These are phyloP conservation scores for Diacarnus erythraeanus DNA, from an alignment of 37 sponge, comb jelly and placozoan species.

Conservation along the genomic window DNA sequence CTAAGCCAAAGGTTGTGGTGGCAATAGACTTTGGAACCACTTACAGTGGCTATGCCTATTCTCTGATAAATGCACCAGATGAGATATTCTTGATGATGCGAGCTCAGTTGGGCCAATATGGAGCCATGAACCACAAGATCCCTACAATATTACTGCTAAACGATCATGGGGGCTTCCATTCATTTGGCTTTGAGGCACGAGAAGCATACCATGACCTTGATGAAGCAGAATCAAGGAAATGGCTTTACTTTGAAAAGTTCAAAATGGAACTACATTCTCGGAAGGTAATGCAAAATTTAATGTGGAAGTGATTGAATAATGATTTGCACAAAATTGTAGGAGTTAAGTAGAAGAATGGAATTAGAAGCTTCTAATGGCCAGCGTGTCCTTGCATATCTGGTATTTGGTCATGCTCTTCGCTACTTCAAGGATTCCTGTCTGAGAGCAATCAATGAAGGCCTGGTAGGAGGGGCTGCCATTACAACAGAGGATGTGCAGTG, in stretches of 20 bases:
- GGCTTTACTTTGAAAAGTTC: conserved; percentile 78
- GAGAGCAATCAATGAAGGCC: conserved; percentile 45
- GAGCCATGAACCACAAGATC: conserved; percentile 30
- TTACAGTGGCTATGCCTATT: conserved; percentile 78
- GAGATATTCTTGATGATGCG: conserved; percentile 60
- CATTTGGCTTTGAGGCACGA: conserved; percentile 75
- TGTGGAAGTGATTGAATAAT: neutral
- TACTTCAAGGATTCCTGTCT: conserved; percentile 60
- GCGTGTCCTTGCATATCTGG: conserved; percentile 33
- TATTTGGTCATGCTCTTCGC: conserved; percentile 70
- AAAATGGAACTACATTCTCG: conserved; percentile 77
- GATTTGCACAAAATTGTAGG: conserved; percentile 11
- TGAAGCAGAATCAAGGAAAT: conserved; percentile 33
- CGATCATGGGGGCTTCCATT: conserved; percentile 51
- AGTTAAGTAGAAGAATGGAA: conserved; percentile 54
- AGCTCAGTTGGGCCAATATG: conserved; percentile 13
- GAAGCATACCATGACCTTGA: conserved; percentile 63
- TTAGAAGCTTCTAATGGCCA: conserved; percentile 61
- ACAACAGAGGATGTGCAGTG: conserved; percentile 56
- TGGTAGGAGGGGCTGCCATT: conserved; percentile 2
- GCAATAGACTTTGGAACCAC: conserved; percentile 78
- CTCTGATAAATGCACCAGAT: conserved; percentile 44
- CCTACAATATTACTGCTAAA: conserved; percentile 59
- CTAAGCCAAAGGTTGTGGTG: conserved; percentile 26
- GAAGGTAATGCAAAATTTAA: conserved; percentile 58